Evolutionary conservation across 2,888 invertebrate genomes (phyloP), one percentile per base, ranked within the genome.

Genomic region (Enchytraeus crypticus): DNA sequence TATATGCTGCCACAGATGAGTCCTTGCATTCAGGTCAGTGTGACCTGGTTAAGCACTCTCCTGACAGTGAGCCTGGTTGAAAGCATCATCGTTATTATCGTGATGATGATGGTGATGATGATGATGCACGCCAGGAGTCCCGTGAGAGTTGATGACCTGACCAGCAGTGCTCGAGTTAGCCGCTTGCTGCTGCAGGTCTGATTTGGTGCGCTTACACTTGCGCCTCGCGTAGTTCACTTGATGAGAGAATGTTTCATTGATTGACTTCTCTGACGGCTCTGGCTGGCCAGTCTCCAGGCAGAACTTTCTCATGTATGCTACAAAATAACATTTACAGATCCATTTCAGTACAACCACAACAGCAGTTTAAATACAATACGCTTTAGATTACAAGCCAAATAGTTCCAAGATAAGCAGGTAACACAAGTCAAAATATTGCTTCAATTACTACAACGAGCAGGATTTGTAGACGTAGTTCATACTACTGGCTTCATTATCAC

Each of bases 261-360:
- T 59, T 5, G 62, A 62, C 46, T 62, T 62, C 51, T 62, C 62
- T 27, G 57, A 33, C 34, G 62, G 62, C 47, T 62, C 62, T 14
- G 62, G 45, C 38, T 59, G 58, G 32, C 59, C 59, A 27, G 32
- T 62, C 51, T 62, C 62, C 45, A 62, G 51, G 29, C 62, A 62
- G 54, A 62, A 62, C 59, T 62, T 62, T 21, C 62, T 46, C 62
- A 62, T 62, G 59, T 62, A 62, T 14, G 62, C 62, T 62, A 45
- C 26, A 43, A 34, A 14, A 33, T 14, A 30, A 1, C n/a, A n/a
- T n/a, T n/a, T n/a, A n/a, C n/a, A n/a, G n/a, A n/a, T n/a, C n/a
- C n/a, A n/a, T n/a, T n/a, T n/a, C n/a, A n/a, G n/a, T n/a, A n/a
- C n/a, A n/a, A n/a, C n/a, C n/a, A n/a, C n/a, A n/a, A n/a, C n/a